phyloP scores from a whole-genome alignment of 2,113 vertebrate genomes.

The Thryonomys swinderianus region DNA sequence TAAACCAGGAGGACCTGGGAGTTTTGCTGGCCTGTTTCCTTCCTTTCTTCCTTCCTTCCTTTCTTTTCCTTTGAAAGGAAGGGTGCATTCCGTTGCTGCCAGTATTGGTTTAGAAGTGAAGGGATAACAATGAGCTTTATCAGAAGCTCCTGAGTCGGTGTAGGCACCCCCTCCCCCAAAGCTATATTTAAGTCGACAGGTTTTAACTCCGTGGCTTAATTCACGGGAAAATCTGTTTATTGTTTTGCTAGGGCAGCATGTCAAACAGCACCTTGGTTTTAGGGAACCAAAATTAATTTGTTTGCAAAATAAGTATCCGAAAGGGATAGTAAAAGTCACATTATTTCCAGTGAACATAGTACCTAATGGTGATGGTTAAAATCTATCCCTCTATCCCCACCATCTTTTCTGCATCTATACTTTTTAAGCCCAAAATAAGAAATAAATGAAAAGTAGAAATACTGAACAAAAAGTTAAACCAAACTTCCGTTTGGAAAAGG shows the following conservation, averaged over 20 bases:
- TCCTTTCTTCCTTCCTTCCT: background rate
- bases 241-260: background rate
- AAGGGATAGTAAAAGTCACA: background rate
- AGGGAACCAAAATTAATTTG: constrained; percentile 11
- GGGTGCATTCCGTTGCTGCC: constrained; percentile 62
- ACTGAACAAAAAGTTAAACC: background rate
- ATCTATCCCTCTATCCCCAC: fast-evolving
- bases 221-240: background rate
- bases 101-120: constrained; percentile 49
- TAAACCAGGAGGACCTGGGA: constrained; percentile 44
- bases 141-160: constrained; percentile 46
- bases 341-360: background rate
- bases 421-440: constrained; percentile 6
- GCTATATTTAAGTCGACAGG: constrained; percentile 24
- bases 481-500: constrained; percentile 33
- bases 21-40: constrained; percentile 19
- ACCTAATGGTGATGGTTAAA: background rate
- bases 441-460: constrained; percentile 18
- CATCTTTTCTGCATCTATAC: background rate
- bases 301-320: background rate
- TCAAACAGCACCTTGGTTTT: background rate
- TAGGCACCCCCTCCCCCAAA: background rate
- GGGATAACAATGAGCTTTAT: constrained; percentile 43
- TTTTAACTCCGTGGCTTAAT: constrained; percentile 24
- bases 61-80: constrained; percentile 69